phyloP scores from a whole-genome alignment of 1,140 invertebrate genomes.

The Pogonomyrmex californicus region DNA sequence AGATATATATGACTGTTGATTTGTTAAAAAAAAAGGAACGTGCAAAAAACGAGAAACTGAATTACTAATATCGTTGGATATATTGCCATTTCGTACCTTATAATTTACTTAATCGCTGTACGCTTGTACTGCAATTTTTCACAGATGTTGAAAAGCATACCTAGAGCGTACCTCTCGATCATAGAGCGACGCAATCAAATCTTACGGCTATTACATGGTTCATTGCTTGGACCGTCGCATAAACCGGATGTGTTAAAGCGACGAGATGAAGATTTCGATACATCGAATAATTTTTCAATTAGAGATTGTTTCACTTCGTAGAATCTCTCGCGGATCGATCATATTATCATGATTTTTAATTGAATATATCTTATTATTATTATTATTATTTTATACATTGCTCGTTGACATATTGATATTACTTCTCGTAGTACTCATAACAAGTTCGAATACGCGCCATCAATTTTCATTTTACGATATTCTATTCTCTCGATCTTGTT shows the following conservation, averaged over 20 bases:
- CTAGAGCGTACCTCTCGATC: not conserved
- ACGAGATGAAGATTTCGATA: slow-evolving; percentile 5
- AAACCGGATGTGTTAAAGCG: slow-evolving; percentile 12
- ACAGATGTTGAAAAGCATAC: not conserved
- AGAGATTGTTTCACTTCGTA: not conserved
- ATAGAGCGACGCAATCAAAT: slow-evolving; percentile 16
- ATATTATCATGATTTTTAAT: slow-evolving; percentile 7
- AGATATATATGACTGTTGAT: not conserved
- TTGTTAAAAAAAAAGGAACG: not conserved
- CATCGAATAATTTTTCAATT: not conserved
- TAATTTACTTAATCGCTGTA: slow-evolving; percentile 23
- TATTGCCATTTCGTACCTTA: not conserved
- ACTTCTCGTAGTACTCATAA: not conserved
- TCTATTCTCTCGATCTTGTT: too few species aligned
- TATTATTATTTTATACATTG: not conserved
- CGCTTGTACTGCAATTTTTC: slow-evolving; percentile 1
- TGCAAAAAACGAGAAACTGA: not conserved
- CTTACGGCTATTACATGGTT: slow-evolving; percentile 28
- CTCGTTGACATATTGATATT: not conserved
- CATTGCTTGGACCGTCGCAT: slow-evolving; percentile 23
- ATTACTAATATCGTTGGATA: not conserved
- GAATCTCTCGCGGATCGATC: too few species aligned
- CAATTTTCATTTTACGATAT: not conserved
- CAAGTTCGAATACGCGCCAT: not conserved
- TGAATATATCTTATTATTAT: not conserved